Percentiles rank a stretch among this genome's conserved stretches.
Conservation (phyloP, 1,140 invertebrate species). For the Drosophila burlai region DNA sequence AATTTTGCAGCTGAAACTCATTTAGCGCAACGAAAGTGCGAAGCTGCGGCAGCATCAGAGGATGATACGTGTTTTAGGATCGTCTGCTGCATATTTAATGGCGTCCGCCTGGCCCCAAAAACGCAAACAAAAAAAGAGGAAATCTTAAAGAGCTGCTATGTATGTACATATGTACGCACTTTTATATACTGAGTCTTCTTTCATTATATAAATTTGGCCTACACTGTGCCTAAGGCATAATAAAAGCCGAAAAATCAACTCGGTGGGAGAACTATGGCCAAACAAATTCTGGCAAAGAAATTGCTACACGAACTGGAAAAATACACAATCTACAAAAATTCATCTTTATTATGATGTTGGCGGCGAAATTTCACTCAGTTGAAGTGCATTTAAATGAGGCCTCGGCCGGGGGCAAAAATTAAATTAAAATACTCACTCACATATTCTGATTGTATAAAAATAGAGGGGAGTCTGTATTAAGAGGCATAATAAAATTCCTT, state of each 20-base stretch:
- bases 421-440: constrained; percentile 49
- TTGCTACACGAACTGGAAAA: constrained; percentile 77
- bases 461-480: not conserved
- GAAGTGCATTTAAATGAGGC: constrained; percentile 75
- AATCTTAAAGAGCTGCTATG: constrained; percentile 40
- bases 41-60: constrained; percentile 46
- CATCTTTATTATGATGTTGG: constrained; percentile 66
- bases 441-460: constrained; percentile 17
- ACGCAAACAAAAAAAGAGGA: not conserved
- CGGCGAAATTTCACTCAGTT: not conserved
- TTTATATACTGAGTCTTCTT: not conserved
- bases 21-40: constrained; percentile 79
- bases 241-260: constrained; percentile 50
- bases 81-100: constrained; percentile 76
- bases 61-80: constrained; percentile 73
- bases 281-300: constrained; percentile 68
- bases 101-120: not conserved
- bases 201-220: constrained; percentile 18
- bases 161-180: not conserved
- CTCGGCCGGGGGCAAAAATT: constrained; percentile 13
- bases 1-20: constrained; percentile 82
- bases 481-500: not conserved
- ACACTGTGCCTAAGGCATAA: constrained; percentile 26
- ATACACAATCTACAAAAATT: constrained; percentile 82
- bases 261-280: constrained; percentile 59